Conservation (phyloP, 2,797 vertebrate species). For the Mormyrops attenuatus region DNA sequence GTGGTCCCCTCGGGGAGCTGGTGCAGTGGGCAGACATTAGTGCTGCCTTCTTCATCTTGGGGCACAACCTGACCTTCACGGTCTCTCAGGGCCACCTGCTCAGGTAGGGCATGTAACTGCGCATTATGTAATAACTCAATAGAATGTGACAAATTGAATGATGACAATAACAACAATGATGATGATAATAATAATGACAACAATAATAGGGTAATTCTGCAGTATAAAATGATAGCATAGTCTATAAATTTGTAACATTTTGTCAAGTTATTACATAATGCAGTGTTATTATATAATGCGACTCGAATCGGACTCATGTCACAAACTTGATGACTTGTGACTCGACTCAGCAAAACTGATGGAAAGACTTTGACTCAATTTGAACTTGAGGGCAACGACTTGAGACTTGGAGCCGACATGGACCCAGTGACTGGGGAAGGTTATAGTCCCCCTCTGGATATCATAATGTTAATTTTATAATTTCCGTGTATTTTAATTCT, state of each 20-base stretch:
- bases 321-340: not conserved
- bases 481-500: not conserved
- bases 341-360: not conserved
- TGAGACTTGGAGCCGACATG: not conserved
- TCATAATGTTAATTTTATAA: not conserved
- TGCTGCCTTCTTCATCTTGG: conserved; percentile 55
- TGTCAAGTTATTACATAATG: not conserved
- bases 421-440: not conserved
- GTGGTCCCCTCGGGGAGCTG: conserved; percentile 62
- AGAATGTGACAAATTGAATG: not conserved
- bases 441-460: not conserved
- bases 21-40: conserved; percentile 66
- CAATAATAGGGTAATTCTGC: not conserved
- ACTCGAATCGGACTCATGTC: too few species aligned
- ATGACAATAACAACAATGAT: not conserved
- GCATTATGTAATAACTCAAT: not conserved
- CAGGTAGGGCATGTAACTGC: conserved; percentile 36
- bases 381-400: too few species aligned
- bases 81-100: conserved; percentile 52
- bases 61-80: conserved; percentile 57
- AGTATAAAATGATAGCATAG: not conserved
- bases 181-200: not conserved
- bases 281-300: not conserved
- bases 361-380: not conserved
- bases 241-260: not conserved